phyloP scores from a whole-genome alignment of 2,113 vertebrate species.

The Tachysurus vachellii region DNA sequence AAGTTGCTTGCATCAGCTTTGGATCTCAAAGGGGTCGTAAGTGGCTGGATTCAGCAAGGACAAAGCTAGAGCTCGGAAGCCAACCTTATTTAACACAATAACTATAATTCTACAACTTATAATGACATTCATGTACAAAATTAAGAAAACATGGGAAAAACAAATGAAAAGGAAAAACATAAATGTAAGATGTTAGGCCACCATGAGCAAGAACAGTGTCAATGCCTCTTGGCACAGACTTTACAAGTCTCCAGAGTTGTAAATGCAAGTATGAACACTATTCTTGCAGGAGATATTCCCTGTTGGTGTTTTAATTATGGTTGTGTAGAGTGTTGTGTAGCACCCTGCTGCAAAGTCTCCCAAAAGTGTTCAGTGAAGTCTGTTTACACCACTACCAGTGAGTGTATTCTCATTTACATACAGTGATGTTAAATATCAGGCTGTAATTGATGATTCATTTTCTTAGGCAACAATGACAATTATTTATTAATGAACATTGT shows the following conservation, averaged over 20 bases:
- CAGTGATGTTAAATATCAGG: not conserved
- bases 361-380: not conserved
- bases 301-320: not conserved
- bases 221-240: not conserved
- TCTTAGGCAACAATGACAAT: not conserved
- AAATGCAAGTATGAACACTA: not conserved
- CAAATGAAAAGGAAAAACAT: not conserved
- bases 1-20: not conserved
- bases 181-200: not conserved
- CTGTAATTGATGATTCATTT: not conserved
- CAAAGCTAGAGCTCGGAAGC: not conserved
- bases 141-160: not conserved
- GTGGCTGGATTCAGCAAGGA: not conserved
- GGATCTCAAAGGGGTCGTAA: not conserved
- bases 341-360: not conserved
- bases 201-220: not conserved
- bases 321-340: not conserved
- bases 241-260: not conserved
- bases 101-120: not conserved
- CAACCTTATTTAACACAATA: not conserved
- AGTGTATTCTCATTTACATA: not conserved
- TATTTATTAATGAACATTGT: too few species aligned
- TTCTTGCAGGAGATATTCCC: not conserved
- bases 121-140: too few species aligned
- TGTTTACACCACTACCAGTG: not conserved